Base-by-base conservation (phyloP, 64 coral and sea anemone species). In the Platygyra sinensis region DNA sequence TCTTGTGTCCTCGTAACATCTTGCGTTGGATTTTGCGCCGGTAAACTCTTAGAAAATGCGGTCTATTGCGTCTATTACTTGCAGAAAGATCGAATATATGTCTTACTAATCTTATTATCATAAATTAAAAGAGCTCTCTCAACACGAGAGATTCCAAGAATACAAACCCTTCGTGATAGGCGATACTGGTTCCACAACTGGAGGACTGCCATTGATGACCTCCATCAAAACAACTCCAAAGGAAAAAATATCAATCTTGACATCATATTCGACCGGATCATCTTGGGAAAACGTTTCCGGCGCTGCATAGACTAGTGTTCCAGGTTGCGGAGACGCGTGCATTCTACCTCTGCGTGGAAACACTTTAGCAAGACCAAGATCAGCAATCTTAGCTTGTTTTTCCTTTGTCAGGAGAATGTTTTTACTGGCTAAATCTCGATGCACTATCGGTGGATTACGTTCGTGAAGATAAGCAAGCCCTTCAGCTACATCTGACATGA, bases 321-420 rank as follows among this genome's bases (percentile, higher is more conserved):
- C 93, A 0, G 75, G 75, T 31, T 22, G 67, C 59, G 93, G 89
- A 67, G 93, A 80, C 24, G 76, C 51, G 38, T 22, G 22, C 4
- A 63, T 33, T 16, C 62, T 39, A 32, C 30, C 5, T 5, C 25
- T n/a, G 11, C 17, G 16, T 51, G 89, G 30, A 62, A 86, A 76
- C 17, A 87, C 30, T 87, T 80, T 95, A 9, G 93, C 93, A 30
- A 91, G 62, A 22, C 89, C 89, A 29, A 95, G 80, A 59, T 91
- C 93, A 80, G 89, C 77, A 24, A 95, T 91, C 77, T 95, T 95
- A 12, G 93, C 89, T 14, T 55, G 36, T 0, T 61, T 87, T 19
- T 77, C 63, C n/a, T 67, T 65, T 62, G 89, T 90, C 72, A 95
- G 80, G 25, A 95, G 93, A 30, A 95, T 80, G 38, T 95, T 95